Evolutionary conservation across 2,888 invertebrate genomes (phyloP).

Genomic region (Thymelicus sylvestris): DNA sequence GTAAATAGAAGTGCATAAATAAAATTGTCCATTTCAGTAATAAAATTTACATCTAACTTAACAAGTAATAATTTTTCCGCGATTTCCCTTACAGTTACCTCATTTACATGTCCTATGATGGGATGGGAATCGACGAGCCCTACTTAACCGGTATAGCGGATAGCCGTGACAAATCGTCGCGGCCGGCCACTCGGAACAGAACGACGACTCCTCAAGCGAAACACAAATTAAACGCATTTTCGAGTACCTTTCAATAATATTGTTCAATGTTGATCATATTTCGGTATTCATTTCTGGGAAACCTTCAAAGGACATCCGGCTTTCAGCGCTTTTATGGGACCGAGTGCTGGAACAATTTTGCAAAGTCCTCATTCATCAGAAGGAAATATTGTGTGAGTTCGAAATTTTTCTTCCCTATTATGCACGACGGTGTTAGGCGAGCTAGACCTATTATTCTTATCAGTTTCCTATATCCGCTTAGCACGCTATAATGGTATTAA

Average conservation of each 20-base stretch:
- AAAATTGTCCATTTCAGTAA: conserved; percentile 5
- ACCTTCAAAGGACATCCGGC: no score
- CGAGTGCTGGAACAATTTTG: no score
- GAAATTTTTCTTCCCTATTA: no score
- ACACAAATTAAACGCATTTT: conserved; percentile 53
- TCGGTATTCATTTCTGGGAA: no score
- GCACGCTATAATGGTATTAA: no score
- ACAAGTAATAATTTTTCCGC: conserved; percentile 20
- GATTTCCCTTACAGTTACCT: conserved; percentile 41
- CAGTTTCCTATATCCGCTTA: no score
- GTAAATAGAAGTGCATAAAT: not conserved
- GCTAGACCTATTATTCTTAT: no score
- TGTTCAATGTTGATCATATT: not conserved
- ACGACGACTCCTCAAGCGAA: conserved; percentile 65
- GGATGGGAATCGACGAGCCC: conserved; percentile 10
- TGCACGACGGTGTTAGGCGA: no score
- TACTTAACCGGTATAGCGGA: conserved; percentile 42
- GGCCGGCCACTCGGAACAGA: conserved; percentile 38
- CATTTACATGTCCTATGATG: conserved; percentile 25
- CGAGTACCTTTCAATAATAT: not conserved
- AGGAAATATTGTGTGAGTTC: no score
- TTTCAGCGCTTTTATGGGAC: no score
- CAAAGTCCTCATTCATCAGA: no score
- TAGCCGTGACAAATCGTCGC: conserved; percentile 69
- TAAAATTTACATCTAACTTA: conserved; percentile 1